These are phyloP conservation scores for Emydoidea blandingii DNA, from an alignment of 2,797 vertebrate genomes.

Conservation along the genomic window DNA sequence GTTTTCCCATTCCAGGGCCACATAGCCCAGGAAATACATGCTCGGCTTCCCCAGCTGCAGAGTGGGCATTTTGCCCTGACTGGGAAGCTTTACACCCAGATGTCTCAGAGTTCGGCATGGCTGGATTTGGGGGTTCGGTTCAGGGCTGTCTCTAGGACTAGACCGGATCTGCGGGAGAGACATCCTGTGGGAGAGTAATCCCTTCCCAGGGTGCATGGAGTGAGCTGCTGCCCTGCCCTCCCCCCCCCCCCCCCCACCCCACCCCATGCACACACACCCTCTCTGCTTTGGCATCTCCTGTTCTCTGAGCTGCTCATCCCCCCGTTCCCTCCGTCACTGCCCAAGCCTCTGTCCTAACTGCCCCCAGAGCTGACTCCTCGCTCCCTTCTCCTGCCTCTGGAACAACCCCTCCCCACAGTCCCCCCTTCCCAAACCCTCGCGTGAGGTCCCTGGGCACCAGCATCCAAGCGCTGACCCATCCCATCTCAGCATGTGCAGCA, in stretches of 20 bases:
- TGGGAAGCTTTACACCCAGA: background rate
- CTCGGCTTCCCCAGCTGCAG: background rate
- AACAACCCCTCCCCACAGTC: background rate
- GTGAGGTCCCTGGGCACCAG: background rate
- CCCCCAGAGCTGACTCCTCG: background rate
- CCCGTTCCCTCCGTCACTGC: background rate
- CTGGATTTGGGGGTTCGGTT: background rate
- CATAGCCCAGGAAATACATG: background rate
- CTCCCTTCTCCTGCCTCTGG: too few relatives aligned
- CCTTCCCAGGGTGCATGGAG: background rate
- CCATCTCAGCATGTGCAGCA: background rate
- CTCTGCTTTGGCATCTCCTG: background rate
- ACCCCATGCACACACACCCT: accelerated
- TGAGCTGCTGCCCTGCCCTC: background rate
- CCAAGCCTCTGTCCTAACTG: background rate
- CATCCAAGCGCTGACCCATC: background rate
- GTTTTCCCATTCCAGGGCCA: background rate
- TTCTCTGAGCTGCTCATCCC: background rate
- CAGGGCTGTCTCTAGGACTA: background rate
- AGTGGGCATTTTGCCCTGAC: background rate
- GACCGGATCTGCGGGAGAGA: background rate
- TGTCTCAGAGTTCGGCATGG: background rate
- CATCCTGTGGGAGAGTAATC: background rate
- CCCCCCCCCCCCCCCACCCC: too few relatives aligned
- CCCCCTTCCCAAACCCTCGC: background rate